Conservation (phyloP, 1,140 invertebrate species). For the Caenorhabditis briggsae region DNA sequence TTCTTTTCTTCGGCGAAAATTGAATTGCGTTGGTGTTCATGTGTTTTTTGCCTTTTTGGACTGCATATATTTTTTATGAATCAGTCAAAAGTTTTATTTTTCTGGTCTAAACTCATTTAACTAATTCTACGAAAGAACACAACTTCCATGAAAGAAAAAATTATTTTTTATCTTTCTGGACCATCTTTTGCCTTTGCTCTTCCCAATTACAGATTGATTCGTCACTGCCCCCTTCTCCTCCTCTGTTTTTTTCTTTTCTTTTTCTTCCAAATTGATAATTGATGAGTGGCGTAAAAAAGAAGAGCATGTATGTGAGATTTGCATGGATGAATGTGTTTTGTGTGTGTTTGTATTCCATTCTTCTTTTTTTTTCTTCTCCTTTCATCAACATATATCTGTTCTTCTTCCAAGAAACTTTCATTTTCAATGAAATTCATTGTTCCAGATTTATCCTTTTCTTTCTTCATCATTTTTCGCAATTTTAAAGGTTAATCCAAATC, state of each 20-base stretch:
- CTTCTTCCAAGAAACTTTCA: not conserved
- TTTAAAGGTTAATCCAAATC: not conserved
- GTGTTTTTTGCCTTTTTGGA: not conserved
- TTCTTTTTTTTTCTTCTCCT: not conserved
- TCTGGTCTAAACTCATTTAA: too few species aligned
- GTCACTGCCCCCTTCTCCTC: not conserved
- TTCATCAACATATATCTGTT: constrained; percentile 15
- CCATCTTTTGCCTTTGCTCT: constrained; percentile 48
- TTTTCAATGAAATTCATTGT: not conserved
- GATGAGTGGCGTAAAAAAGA: not conserved
- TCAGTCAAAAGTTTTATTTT: not conserved
- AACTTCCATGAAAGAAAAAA: too few species aligned
- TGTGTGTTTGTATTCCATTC: not conserved
- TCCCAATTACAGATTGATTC: constrained; percentile 28
- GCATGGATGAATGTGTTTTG: constrained; percentile 10
- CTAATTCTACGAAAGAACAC: too few species aligned
- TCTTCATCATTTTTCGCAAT: not conserved
- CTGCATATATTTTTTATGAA: not conserved
- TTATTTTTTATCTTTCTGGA: not conserved
- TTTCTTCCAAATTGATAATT: constrained; percentile 49
- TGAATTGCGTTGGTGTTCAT: constrained; percentile 41
- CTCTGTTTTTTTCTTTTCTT: not conserved
- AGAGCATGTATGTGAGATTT: constrained; percentile 20
- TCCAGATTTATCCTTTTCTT: not conserved
- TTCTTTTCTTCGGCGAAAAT: constrained; percentile 39